Evolutionary conservation across 2,113 vertebrate species (phyloP), one percentile per base, ranked within the genome.

Genomic region (Synchiropus splendidus): DNA sequence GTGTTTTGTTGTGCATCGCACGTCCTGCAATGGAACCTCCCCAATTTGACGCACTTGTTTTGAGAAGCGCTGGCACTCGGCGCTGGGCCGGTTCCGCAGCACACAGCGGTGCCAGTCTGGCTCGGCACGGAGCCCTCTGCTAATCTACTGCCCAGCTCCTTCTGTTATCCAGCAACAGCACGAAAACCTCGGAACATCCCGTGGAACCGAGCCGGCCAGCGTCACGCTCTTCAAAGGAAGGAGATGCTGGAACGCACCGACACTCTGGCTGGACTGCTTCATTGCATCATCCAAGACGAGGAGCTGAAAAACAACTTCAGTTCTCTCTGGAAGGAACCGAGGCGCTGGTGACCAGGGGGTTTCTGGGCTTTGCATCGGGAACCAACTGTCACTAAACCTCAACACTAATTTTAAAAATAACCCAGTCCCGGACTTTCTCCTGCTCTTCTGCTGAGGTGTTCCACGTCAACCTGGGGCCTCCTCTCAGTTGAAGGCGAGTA

Each of bases 251-350:
- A 35, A 70, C 55, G 58, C 61, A 32, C 34, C 36, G 49, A 44
- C 47, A 61, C 21, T 41, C 37, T 44, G 63, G 49, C 34, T 52
- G 59, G n/a, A n/a, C 77, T 76, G 80, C n/a, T n/a, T n/a, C n/a
- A n/a, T 79, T 79, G 57, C 61, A 67, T 64, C 54, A 69, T 57
- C 50, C 70, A 58, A 58, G 64, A 84, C 49, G 77, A 78, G 71
- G 65, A 70, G 54, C 57, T 67, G 31, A 57, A 41, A 8, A 27
- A 27, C 21, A 27, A 5, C 21, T 27, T 8, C 4, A 27, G 21
- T 27, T 4, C 4, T 4, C 4, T 4, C 4, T 8, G 21, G 8
- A 27, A 8, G 8, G 21, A 27, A 27, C 21, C 4, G 8, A 27
- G 8, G 8, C 8, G 8, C 21, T 27, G 21, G 21, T 27, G n/a